Conservation (phyloP, 2,888 invertebrate genomes). For the Leptura quadrifasciata region DNA sequence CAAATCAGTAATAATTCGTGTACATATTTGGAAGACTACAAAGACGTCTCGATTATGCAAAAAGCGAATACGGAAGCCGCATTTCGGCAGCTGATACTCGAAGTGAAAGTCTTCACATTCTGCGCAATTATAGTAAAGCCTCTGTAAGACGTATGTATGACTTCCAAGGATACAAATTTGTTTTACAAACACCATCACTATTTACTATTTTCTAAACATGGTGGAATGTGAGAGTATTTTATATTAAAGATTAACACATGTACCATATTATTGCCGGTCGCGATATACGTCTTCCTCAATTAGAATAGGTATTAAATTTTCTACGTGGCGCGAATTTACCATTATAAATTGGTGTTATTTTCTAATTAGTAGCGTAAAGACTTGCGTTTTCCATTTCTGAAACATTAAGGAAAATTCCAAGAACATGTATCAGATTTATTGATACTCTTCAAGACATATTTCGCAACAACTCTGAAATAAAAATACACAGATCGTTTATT, state of each 20-base stretch:
- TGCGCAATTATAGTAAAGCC: constrained; percentile 6
- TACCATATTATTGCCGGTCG: background rate
- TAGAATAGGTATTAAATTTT: background rate
- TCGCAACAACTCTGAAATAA: background rate
- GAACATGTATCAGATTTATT: background rate
- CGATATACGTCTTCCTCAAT: background rate
- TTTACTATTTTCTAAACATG: constrained; percentile 11
- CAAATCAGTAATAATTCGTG: too few species aligned
- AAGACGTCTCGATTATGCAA: constrained; percentile 19
- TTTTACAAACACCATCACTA: constrained; percentile 17
- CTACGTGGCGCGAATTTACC: background rate
- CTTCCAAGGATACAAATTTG: constrained; percentile 5
- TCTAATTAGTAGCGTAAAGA: background rate
- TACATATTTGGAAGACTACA: background rate
- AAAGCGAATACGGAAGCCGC: constrained; percentile 21
- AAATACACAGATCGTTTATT: too few species aligned
- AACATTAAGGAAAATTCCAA: constrained; percentile 2
- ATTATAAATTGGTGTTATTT: background rate
- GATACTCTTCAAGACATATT: background rate
- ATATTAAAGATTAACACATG: constrained; percentile 11
- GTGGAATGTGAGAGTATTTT: constrained; percentile 24
- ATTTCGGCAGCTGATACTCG: constrained; percentile 14
- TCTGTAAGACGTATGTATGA: background rate
- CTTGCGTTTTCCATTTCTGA: background rate
- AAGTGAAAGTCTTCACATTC: constrained; percentile 21